Evolutionary conservation across 2,888 invertebrate genomes (phyloP).

Genomic region (Stenichneumon culpator): DNA sequence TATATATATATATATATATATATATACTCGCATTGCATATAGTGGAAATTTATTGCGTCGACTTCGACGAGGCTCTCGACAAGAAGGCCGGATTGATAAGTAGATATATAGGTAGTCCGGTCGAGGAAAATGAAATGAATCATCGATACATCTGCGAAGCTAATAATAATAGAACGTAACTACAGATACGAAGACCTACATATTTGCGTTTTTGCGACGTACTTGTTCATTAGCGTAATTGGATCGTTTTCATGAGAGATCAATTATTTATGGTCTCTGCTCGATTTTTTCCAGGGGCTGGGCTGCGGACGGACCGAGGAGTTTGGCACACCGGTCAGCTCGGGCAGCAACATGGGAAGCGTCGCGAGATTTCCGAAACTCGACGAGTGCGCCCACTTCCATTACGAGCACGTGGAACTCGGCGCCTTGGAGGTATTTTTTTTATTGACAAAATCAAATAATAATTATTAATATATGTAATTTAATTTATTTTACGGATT

Average conservation of each 20-base stretch:
- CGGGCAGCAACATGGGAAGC: slow-evolving; percentile 82
- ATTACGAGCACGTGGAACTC: slow-evolving; percentile 97
- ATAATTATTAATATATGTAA: no score
- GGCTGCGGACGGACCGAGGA: slow-evolving; percentile 81
- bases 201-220: slow-evolving; percentile 6
- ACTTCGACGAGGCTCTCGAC: slow-evolving; percentile 33
- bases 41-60: slow-evolving; percentile 61
- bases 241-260: slow-evolving; percentile 5
- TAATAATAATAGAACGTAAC: slow-evolving; percentile 27
- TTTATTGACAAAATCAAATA: neutral
- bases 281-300: slow-evolving; percentile 75
- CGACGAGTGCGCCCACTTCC: slow-evolving; percentile 99
- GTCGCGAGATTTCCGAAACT: slow-evolving; percentile 91
- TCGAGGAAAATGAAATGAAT: slow-evolving; percentile 53
- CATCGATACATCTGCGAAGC: slow-evolving; percentile 42
- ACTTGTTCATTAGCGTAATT: slow-evolving; percentile 41
- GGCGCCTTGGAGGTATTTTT: slow-evolving; percentile 89
- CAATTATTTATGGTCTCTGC: slow-evolving; percentile 21
- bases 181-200: slow-evolving; percentile 10
- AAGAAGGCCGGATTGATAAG: slow-evolving; percentile 49
- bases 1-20: no score
- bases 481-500: no score
- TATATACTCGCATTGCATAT: slow-evolving; percentile 7
- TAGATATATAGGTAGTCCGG: slow-evolving; percentile 29
- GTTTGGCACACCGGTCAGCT: slow-evolving; percentile 80